phyloP scores from a whole-genome alignment of 2,113 vertebrate species.

The Setophaga petechia region DNA sequence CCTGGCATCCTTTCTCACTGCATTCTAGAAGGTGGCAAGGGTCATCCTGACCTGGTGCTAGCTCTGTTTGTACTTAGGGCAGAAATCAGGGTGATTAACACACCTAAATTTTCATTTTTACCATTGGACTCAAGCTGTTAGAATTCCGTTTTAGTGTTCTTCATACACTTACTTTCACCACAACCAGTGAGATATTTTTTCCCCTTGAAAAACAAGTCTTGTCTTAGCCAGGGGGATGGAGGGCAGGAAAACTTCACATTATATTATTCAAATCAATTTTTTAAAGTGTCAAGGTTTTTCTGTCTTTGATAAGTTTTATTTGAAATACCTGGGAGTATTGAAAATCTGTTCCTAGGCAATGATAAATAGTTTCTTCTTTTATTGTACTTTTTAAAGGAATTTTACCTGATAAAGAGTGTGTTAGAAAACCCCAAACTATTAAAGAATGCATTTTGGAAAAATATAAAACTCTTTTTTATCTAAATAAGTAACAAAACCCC shows the following conservation, averaged over 20 bases:
- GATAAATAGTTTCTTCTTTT: conserved; percentile 19
- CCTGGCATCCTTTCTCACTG: not conserved
- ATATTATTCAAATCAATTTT: conserved; percentile 21
- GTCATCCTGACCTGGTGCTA: not conserved
- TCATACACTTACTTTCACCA: not conserved
- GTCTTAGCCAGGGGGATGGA: not conserved
- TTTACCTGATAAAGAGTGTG: not conserved
- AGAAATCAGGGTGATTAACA: not conserved
- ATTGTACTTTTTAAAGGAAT: conserved; percentile 1
- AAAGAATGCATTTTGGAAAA: not conserved
- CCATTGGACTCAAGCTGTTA: not conserved
- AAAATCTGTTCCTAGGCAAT: conserved; percentile 19
- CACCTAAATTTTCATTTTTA: not conserved
- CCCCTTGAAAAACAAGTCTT: not conserved
- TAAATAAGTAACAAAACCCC: not conserved
- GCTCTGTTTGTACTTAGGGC: not conserved
- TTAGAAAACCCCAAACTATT: not conserved
- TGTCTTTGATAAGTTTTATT: conserved; percentile 42
- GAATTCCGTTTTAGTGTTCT: not conserved
- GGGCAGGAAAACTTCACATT: not conserved
- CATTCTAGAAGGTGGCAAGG: not conserved
- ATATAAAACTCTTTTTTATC: not conserved
- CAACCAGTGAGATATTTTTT: not conserved
- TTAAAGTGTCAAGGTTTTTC: conserved; percentile 26
- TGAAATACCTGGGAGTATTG: conserved; percentile 8